These are phyloP conservation scores for Patella ulyssiponensis DNA, from an alignment of 2,888 invertebrate species.

Conservation along the genomic window DNA sequence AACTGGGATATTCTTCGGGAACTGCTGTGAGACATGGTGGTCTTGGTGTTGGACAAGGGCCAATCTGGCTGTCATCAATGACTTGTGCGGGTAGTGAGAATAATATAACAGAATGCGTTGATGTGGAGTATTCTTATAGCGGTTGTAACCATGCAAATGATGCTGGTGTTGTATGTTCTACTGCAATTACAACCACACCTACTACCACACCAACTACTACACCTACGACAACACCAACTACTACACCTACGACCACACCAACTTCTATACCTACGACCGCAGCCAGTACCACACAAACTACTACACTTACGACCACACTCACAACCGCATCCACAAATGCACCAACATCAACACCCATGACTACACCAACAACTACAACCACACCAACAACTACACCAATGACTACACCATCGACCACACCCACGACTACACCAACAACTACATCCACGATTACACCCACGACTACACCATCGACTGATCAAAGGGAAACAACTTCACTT, in stretches of 20 bases:
- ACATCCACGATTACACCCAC: background rate
- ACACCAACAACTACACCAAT: background rate
- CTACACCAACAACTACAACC: background rate
- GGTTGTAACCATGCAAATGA: conserved; percentile 43
- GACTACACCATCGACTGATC: background rate
- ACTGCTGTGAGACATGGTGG: conserved; percentile 40
- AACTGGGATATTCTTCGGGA: conserved; percentile 54
- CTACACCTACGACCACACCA: background rate
- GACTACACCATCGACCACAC: background rate
- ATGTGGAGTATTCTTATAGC: conserved; percentile 32
- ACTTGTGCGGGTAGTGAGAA: conserved; percentile 40
- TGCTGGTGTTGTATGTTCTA: conserved; percentile 41
- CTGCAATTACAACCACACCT: background rate
- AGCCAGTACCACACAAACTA: background rate
- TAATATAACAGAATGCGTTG: conserved; percentile 32
- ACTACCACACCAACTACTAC: background rate
- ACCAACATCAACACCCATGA: background rate
- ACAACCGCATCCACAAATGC: background rate
- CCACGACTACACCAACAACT: background rate
- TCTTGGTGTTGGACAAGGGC: conserved; percentile 33
- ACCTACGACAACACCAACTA: background rate
- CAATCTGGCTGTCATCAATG: conserved; percentile 48
- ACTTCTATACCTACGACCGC: background rate
- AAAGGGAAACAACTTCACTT: background rate
- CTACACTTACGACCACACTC: background rate